A percentile compares a stretch with the other conserved stretches of the same genome.
phyloP scores from a whole-genome alignment of 2,113 vertebrate species.

The Antechinus flavipes region DNA sequence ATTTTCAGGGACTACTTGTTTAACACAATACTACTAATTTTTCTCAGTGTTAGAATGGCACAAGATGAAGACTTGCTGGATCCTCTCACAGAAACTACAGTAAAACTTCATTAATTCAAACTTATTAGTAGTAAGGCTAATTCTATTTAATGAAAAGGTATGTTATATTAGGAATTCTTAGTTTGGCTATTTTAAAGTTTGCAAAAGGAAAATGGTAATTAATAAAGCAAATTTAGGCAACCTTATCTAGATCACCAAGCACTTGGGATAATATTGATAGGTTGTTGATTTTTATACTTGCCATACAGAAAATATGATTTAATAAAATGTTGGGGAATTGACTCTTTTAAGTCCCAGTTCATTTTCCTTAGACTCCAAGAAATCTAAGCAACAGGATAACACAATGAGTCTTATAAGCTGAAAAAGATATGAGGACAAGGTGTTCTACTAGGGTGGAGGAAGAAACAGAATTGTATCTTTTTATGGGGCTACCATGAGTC shows the following conservation, averaged over 20 bases:
- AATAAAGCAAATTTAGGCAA: neutral
- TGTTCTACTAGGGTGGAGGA: neutral
- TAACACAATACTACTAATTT: neutral
- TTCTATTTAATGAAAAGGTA: constrained; percentile 18
- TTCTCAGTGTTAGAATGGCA: neutral
- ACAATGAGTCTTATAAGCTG: neutral
- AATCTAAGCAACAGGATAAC: neutral
- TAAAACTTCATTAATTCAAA: constrained; percentile 23
- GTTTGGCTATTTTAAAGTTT: neutral
- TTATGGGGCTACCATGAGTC: neutral
- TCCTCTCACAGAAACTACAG: neutral
- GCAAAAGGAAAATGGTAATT: neutral
- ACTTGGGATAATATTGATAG: neutral
- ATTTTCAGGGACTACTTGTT: neutral
- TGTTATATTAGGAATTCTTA: neutral
- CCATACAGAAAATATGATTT: neutral
- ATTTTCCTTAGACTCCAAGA: neutral
- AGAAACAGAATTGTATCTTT: neutral
- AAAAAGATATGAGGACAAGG: neutral
- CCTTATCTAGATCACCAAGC: neutral
- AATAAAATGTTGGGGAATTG: neutral
- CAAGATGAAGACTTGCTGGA: neutral
- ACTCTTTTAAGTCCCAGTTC: neutral
- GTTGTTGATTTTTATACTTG: neutral
- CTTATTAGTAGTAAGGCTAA: neutral